Base-by-base conservation (phyloP, 2,797 vertebrate genomes). In the Babyrousa celebensis region DNA sequence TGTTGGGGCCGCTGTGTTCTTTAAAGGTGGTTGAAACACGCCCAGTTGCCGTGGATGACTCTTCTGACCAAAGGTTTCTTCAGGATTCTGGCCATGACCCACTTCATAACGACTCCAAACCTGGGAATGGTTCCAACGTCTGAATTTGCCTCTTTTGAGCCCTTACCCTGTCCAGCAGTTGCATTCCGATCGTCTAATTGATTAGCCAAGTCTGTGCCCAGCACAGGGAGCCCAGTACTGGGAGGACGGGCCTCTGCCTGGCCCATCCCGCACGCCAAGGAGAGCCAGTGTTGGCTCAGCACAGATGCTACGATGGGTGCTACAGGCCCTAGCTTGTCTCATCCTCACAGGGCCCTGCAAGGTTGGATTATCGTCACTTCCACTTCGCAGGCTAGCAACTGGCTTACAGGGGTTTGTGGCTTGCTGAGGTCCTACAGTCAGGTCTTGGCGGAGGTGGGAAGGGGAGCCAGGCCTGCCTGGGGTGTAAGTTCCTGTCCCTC, bases 261-360 rank as follows among this genome's bases (percentile, higher is more conserved):
- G 17, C 6, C 0, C 3, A 14, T 6, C 54, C 62, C 23, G 0
- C 63, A 16, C 0, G 4, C 56, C 0, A 0, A 67, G 72, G 21
- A 48, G 14, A 27, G 74, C 10, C 2, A 6, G 52, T 1, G 0
- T 16, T 17, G 6, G 14, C 8, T 32, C 21, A 6, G 52, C 36
- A 10, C 29, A 88, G 2, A 6, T 54, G 23, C 10, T 5, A 16
- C 5, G 21, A 5, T 0, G 3, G 40, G 40, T 0, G 2, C 21
- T 4, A 29, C 16, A 10, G 9, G n/a, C 12, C 20, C 12, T 0
- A 1, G 0, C 8, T 17, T 18, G 17, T 27, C 29, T 67, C 1
- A 14, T 48, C 20, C 23, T 40, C 5, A 1, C 0, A 0, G 56
- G 52, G 29, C 10, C 21, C 86, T 68, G 23, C 0, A 14, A 23